Conservation (phyloP, 2,113 vertebrate genomes). For the Psephotus haematonotus region DNA sequence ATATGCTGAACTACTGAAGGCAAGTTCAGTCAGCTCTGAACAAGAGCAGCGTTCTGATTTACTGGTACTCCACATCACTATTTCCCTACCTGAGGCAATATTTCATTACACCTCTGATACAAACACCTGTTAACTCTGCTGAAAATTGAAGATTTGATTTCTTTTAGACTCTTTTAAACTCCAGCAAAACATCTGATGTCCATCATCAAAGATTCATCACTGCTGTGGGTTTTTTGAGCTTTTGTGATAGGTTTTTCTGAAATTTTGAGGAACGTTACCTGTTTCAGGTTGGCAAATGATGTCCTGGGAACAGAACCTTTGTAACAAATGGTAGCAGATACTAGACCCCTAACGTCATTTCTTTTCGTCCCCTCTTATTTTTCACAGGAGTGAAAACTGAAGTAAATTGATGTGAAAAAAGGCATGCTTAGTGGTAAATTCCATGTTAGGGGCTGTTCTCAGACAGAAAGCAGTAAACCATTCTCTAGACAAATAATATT, state of each 20-base stretch:
- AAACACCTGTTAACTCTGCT: neutral
- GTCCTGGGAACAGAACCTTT: neutral
- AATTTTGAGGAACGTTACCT: neutral
- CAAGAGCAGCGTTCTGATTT: neutral
- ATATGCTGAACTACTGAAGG: constrained; percentile 25
- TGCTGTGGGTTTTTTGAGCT: neutral
- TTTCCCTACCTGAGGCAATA: neutral
- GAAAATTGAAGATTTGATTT: constrained; percentile 23
- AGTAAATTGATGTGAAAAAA: neutral
- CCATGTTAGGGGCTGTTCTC: neutral
- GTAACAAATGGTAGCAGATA: neutral
- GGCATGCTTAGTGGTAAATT: neutral
- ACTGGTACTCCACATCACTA: neutral
- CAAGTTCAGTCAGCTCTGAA: neutral
- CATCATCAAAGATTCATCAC: constrained; percentile 21
- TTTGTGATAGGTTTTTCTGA: neutral
- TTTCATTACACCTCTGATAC: neutral
- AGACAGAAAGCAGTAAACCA: neutral
- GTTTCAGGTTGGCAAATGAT: neutral
- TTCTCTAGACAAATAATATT: neutral
- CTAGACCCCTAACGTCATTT: rapidly evolving
- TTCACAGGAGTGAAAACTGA: neutral
- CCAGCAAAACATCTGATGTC: constrained; percentile 19
- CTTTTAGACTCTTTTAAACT: neutral
- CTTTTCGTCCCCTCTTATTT: neutral